A percentile compares a stretch with the other conserved stretches of the same genome.
Evolutionary conservation across 2,888 invertebrate species (phyloP).

Genomic region (Gisinianus flammeolus): DNA sequence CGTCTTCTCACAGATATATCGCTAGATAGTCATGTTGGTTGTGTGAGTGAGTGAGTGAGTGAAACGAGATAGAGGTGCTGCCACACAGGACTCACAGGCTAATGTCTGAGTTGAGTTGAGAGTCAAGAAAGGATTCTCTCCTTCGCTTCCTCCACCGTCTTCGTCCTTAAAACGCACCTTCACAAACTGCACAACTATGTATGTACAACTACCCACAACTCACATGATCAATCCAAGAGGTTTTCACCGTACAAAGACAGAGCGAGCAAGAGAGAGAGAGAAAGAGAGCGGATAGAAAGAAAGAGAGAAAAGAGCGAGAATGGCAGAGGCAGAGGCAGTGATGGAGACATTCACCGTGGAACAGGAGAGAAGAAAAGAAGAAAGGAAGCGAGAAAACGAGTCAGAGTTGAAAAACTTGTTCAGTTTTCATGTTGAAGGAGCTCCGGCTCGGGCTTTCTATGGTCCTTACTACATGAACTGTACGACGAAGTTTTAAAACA

Average conservation of each 20-base stretch:
- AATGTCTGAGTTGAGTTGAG: slow-evolving; percentile 15
- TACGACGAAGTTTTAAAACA: slow-evolving; percentile 28
- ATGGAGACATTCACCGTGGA: background rate
- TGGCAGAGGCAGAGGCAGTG: background rate
- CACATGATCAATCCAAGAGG: too few relatives aligned
- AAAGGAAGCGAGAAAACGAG: slow-evolving; percentile 4
- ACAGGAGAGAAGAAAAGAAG: background rate
- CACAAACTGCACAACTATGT: too few relatives aligned
- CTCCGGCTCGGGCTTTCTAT: background rate
- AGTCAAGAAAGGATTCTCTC: slow-evolving; percentile 24
- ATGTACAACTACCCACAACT: too few relatives aligned
- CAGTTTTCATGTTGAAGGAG: background rate
- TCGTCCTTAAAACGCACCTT: too few relatives aligned
- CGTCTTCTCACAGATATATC: background rate
- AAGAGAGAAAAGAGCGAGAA: background rate
- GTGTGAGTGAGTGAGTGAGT: slow-evolving; percentile 4
- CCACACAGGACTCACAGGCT: slow-evolving; percentile 20
- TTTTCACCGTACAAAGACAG: too few relatives aligned
- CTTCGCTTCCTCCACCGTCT: background rate
- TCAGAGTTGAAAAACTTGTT: background rate
- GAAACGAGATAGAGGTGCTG: slow-evolving; percentile 13
- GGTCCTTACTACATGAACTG: background rate
- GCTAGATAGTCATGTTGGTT: background rate
- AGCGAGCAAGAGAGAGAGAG: too few relatives aligned
- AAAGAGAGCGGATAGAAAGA: too few relatives aligned